These are phyloP conservation scores for Cherax destructor DNA, from an alignment of 1,140 invertebrate species.

Conservation along the genomic window DNA sequence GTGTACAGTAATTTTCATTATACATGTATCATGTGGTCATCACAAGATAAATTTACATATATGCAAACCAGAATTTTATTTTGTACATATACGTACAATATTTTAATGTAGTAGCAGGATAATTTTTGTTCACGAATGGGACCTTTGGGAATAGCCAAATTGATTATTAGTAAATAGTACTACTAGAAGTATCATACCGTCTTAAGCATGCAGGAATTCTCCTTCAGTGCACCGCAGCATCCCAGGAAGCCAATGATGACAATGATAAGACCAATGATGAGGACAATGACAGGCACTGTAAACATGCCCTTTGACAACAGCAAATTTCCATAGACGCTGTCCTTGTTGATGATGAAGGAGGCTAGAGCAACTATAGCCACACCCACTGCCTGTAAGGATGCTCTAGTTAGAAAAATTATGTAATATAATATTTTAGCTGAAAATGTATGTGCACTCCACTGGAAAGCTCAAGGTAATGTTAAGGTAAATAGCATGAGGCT, in stretches of 20 bases:
- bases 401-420: background rate
- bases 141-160: background rate
- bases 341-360: slow-evolving; percentile 59
- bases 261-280: slow-evolving; percentile 83
- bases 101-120: no score
- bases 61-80: no score
- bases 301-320: slow-evolving; percentile 38
- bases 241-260: slow-evolving; percentile 91
- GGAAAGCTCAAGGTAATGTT: no score
- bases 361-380: slow-evolving; percentile 60
- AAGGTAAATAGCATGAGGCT: no score
- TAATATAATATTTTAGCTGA: no score
- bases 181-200: slow-evolving; percentile 79
- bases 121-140: no score
- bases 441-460: no score
- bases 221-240: slow-evolving; percentile 91
- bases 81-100: no score
- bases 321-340: slow-evolving; percentile 37
- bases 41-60: no score
- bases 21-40: no score
- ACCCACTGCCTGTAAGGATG: slow-evolving; percentile 44
- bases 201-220: slow-evolving; percentile 90
- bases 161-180: background rate
- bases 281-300: slow-evolving; percentile 64
- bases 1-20: no score